These are phyloP conservation scores for Myotis findleyi DNA, from an alignment of 2,797 vertebrate genomes.

Conservation along the genomic window DNA sequence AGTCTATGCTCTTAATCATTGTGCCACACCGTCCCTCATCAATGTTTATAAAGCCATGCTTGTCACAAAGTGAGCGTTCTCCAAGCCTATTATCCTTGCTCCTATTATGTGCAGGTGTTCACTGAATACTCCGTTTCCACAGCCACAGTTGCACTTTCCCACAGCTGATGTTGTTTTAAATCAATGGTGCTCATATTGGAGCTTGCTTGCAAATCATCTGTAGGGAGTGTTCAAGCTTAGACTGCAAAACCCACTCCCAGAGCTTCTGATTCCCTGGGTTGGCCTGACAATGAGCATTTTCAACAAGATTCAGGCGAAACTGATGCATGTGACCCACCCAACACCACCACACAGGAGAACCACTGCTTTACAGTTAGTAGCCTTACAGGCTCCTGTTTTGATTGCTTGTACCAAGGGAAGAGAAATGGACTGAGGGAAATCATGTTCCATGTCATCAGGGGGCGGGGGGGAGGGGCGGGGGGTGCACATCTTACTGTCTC, in stretches of 20 bases:
- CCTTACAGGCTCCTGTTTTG: background rate
- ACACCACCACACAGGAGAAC: background rate
- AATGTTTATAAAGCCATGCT: background rate
- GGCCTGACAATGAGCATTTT: background rate
- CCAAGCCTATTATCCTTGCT: background rate
- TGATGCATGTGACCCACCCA: background rate
- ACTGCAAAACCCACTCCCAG: background rate
- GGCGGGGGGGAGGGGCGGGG: fast-evolving
- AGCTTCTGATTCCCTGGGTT: background rate
- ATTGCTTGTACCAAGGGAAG: background rate
- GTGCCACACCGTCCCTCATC: too few relatives aligned
- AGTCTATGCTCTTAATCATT: background rate
- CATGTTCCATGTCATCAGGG: background rate
- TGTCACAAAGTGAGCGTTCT: background rate
- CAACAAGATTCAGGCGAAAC: background rate
- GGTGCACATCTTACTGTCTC: background rate
- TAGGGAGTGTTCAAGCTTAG: background rate
- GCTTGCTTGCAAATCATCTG: background rate
- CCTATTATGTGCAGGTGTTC: background rate
- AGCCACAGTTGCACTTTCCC: background rate
- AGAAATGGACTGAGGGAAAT: background rate
- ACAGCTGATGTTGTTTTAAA: background rate
- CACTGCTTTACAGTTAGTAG: background rate
- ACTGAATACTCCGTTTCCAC: background rate
- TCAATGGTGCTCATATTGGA: background rate